Conservation (phyloP, 2,797 vertebrate species). For the Eremophila alpestris region DNA sequence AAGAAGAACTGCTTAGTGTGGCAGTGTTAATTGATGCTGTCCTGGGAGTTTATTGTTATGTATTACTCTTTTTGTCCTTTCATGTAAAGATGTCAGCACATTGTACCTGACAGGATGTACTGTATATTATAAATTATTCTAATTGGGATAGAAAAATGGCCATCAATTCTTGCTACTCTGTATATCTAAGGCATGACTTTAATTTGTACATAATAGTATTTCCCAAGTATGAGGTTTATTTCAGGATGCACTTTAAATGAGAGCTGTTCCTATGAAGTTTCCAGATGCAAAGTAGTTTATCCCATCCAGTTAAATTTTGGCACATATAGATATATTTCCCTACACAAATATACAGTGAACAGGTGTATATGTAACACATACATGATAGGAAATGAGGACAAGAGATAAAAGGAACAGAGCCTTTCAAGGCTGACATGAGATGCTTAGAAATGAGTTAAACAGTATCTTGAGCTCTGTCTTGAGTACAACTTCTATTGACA, state of each 20-base stretch:
- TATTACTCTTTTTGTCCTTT: constrained; percentile 56
- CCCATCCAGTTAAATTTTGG: not conserved
- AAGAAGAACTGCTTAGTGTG: constrained; percentile 59
- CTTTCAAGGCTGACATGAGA: not conserved
- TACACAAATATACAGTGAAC: not conserved
- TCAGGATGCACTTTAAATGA: not conserved
- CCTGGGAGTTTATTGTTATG: constrained; percentile 38
- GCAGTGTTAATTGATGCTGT: constrained; percentile 51
- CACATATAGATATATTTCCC: not conserved
- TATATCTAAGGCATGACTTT: not conserved
- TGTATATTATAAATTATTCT: constrained; percentile 50
- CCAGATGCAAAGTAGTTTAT: not conserved
- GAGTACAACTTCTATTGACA: not conserved
- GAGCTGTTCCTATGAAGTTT: not conserved
- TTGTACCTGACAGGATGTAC: constrained; percentile 20
- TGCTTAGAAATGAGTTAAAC: not conserved
- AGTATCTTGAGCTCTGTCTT: not conserved
- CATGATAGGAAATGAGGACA: not conserved
- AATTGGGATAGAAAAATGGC: constrained; percentile 1
- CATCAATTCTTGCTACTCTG: not conserved
- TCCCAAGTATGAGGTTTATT: not conserved
- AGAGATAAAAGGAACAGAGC: not conserved
- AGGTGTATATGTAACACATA: rapidly evolving
- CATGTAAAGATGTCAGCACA: constrained; percentile 35
- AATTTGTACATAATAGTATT: not conserved